phyloP scores from a whole-genome alignment of 2,113 vertebrate genomes.

The Sula dactylatra region DNA sequence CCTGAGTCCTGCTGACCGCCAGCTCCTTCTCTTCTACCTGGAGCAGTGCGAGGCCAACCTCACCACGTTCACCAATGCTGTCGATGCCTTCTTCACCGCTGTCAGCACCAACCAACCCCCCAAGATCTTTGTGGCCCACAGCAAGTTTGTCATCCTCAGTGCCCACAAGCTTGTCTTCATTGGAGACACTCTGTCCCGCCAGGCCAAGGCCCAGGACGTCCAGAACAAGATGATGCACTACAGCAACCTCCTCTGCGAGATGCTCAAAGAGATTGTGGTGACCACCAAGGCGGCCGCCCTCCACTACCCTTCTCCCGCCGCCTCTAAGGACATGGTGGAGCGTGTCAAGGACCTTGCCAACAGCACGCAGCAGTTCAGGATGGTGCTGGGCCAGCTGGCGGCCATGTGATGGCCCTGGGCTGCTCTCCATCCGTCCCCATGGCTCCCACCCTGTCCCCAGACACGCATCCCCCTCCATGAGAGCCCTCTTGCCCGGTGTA shows the following conservation, averaged over 20 bases:
- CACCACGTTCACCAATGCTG: conserved; percentile 89
- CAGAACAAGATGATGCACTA: conserved; percentile 89
- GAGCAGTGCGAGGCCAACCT: conserved; percentile 95
- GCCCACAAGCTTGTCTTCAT: conserved; percentile 98
- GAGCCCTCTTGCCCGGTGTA: neutral
- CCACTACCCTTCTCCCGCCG: conserved; percentile 86
- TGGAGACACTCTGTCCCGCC: conserved; percentile 92
- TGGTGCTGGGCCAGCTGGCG: conserved; percentile 88
- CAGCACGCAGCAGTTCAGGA: conserved; percentile 91
- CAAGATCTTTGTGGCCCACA: conserved; percentile 96
- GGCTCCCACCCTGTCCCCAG: neutral
- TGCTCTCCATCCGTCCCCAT: neutral
- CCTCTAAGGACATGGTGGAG: conserved; percentile 92
- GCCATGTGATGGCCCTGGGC: conserved; percentile 74
- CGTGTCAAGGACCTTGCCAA: conserved; percentile 88
- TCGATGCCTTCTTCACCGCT: conserved; percentile 90
- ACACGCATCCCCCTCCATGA: neutral
- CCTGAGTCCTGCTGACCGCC: conserved; percentile 83
- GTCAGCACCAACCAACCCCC: conserved; percentile 93
- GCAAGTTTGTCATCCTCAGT: conserved; percentile 97
- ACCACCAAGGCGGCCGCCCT: conserved; percentile 92
- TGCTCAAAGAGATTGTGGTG: conserved; percentile 93
- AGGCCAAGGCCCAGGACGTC: conserved; percentile 89
- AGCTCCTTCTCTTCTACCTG: conserved; percentile 95
- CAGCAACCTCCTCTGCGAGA: conserved; percentile 93